phyloP scores from a whole-genome alignment of 2,797 vertebrate genomes.

The Gymnopithys bicolor region DNA sequence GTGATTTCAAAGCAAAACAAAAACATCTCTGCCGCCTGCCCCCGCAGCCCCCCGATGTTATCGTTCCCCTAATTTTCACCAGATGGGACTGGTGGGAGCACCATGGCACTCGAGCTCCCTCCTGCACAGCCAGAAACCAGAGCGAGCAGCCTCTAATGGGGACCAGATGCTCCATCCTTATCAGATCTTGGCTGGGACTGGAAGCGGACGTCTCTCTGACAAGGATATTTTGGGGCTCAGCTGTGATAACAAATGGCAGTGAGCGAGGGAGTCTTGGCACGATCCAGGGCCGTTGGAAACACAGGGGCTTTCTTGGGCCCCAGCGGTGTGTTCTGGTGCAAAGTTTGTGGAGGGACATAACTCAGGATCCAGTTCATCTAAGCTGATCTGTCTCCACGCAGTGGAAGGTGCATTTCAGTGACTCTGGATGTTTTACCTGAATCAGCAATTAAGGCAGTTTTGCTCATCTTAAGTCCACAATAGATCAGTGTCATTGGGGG shows the following conservation, averaged over 20 bases:
- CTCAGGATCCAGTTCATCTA: not conserved
- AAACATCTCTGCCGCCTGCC: not conserved
- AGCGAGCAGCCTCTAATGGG: slow-evolving; percentile 47
- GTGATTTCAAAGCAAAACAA: slow-evolving; percentile 68
- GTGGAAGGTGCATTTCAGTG: not conserved
- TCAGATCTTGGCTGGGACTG: slow-evolving; percentile 67
- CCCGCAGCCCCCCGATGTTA: slow-evolving; percentile 28
- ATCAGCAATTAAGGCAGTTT: not conserved
- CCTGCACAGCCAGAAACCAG: slow-evolving; percentile 8
- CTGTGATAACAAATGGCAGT: slow-evolving; percentile 70
- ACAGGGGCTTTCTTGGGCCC: not conserved
- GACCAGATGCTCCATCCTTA: slow-evolving; percentile 70
- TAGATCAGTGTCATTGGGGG: no score
- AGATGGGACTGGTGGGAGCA: slow-evolving; percentile 60
- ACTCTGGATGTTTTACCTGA: not conserved
- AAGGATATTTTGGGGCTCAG: slow-evolving; percentile 67
- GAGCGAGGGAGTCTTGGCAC: slow-evolving; percentile 46
- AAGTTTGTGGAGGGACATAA: not conserved
- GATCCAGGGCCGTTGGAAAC: not conserved
- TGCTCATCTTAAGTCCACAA: not conserved
- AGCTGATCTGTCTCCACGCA: not conserved
- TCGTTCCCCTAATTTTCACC: slow-evolving; percentile 65
- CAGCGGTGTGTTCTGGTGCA: not conserved
- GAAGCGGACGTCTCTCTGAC: slow-evolving; percentile 67
- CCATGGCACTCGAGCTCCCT: not conserved